A percentile compares a stretch with the other conserved stretches of the same genome.
Evolutionary conservation across 2,113 vertebrate genomes (phyloP).

Genomic region (Coptodon bakossiorum): DNA sequence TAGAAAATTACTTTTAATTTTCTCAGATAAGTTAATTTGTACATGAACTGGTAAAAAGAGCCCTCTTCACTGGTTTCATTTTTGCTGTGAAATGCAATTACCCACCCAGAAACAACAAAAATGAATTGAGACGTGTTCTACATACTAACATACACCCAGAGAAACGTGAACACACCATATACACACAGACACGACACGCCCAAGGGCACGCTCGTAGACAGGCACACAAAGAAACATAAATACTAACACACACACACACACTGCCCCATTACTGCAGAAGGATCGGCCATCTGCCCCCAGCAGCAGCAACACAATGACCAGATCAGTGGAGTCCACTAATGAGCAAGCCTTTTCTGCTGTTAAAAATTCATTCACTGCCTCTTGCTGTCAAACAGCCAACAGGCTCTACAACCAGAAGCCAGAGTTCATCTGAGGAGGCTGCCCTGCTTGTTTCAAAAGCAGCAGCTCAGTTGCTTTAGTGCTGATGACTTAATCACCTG

Average conservation of each 20-base stretch:
- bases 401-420: not conserved
- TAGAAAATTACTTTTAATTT: not conserved
- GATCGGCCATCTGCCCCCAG: slow-evolving; percentile 63
- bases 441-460: not conserved
- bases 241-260: not conserved
- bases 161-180: not conserved
- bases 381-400: slow-evolving; percentile 4
- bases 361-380: slow-evolving; percentile 45
- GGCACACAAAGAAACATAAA: slow-evolving; percentile 5
- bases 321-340: slow-evolving; percentile 37
- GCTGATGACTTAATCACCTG: slow-evolving; percentile 30
- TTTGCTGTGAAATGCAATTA: not conserved
- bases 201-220: not conserved
- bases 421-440: not conserved
- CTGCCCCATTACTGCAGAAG: slow-evolving; percentile 26
- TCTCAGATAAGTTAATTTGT: not conserved
- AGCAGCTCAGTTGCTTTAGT: not conserved
- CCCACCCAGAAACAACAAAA: not conserved
- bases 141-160: not conserved
- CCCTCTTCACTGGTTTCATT: not conserved
- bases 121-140: not conserved
- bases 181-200: not conserved
- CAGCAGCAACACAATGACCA: slow-evolving; percentile 44
- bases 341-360: slow-evolving; percentile 19
- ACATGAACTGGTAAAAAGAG: not conserved